A percentile compares a stretch with the other conserved stretches of the same genome.
phyloP scores from a whole-genome alignment of 2,888 invertebrate genomes.

The Calliphora vomitoria region DNA sequence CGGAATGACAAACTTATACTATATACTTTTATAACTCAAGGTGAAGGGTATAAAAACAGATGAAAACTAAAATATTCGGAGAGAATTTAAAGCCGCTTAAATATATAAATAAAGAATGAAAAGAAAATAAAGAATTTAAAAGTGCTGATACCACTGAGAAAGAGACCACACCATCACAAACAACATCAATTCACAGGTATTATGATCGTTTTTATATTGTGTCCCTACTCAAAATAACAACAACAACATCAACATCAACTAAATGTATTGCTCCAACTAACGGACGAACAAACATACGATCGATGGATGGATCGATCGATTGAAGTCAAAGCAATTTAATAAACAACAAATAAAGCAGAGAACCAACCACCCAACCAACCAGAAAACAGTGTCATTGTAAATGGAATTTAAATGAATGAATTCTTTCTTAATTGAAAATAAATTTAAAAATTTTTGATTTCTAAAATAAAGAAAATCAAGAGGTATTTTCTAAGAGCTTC shows the following conservation, averaged over 20 bases:
- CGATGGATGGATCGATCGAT: constrained; percentile 51
- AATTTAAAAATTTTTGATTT: not conserved
- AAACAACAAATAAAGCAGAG: constrained; percentile 36
- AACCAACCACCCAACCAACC: not conserved
- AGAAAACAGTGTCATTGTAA: constrained; percentile 32
- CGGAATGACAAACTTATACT: too few relatives aligned
- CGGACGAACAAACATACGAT: constrained; percentile 19
- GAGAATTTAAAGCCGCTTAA: constrained; percentile 71
- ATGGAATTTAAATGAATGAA: constrained; percentile 13
- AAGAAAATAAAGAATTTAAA: constrained; percentile 45
- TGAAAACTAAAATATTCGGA: constrained; percentile 51
- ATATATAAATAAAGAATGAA: constrained; percentile 34
- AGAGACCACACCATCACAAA: constrained; percentile 36
- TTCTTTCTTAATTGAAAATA: not conserved
- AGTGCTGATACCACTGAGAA: constrained; percentile 16
- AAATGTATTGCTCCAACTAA: not conserved
- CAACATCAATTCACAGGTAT: constrained; percentile 14
- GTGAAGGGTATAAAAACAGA: not conserved
- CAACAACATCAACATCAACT: constrained; percentile 13
- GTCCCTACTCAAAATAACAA: not conserved
- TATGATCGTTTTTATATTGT: constrained; percentile 47
- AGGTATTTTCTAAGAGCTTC: too few relatives aligned
- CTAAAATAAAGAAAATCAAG: too few relatives aligned
- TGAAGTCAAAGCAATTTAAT: constrained; percentile 43
- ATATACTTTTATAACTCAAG: too few relatives aligned